Base-by-base conservation (phyloP, 2,888 invertebrate species). In the Palloptera scutellata region DNA sequence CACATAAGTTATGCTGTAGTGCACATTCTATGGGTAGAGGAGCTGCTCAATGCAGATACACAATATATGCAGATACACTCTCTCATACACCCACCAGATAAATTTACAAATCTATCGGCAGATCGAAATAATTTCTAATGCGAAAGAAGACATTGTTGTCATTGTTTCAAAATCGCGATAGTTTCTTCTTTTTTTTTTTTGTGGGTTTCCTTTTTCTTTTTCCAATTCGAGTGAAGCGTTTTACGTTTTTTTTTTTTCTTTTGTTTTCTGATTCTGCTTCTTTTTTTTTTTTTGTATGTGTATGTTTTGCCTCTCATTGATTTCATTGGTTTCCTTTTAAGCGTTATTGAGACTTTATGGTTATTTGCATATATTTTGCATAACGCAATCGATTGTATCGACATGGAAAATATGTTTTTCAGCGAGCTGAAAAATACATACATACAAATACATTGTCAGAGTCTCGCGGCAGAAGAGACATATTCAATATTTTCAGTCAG, bases 371-470 rank as follows among this genome's bases (percentile, higher is more conserved):
- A 80, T 80, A 81, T 79, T 81, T 81, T 79, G 80, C 81, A 82
- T 81, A 81, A 81, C 82, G 81, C 81, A 82, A 81, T 81, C 82
- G 81, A 81, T 80, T 80, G 78, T 80, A 81, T 82, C 80, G 81
- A 81, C 81, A 81, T 80, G 81, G 80, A 81, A 82, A 82, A 80
- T 82, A 80, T 82, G 81, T 82, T 81, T n/a, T 77, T 74, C 71
- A 67, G 71, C 72, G 71, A 48, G 59, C 58, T 13, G 55, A 55
- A 55, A 64, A 57, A 58, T 64, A 57, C 64, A 30, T 30, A 4
- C 30, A 30, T 4, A 30, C 30, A 30, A 6, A 30, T 40, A 64
- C 55, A 41, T 51, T 64, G 61, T 48, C 43, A 48, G 61, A 4
- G 30, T 51, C 66, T 61, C 17, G 41, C 30, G 62, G 67, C 58